Percentiles rank a stretch among this genome's conserved stretches.
These are phyloP conservation scores for Mythimna loreyi DNA, from an alignment of 2,888 invertebrate species.

Conservation along the genomic window DNA sequence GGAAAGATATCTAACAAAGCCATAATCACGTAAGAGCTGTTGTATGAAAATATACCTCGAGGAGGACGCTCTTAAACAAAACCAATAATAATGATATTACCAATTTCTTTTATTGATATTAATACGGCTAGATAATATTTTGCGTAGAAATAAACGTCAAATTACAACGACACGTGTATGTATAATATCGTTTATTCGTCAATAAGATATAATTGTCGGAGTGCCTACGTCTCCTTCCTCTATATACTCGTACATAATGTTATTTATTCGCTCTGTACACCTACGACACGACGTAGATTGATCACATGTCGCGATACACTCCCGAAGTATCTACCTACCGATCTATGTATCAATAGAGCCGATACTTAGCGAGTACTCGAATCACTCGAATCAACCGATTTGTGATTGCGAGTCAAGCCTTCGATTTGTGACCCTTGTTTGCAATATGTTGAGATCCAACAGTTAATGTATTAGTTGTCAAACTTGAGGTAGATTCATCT, in stretches of 20 bases:
- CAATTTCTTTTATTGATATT: background rate
- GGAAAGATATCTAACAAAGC: no score
- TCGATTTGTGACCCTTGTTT: slow-evolving; percentile 8
- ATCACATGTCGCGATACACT: slow-evolving; percentile 57
- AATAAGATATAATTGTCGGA: slow-evolving; percentile 53
- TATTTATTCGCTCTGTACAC: slow-evolving; percentile 61
- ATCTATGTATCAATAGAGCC: slow-evolving; percentile 26
- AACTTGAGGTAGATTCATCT: background rate
- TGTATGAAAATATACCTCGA: no score
- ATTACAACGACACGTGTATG: slow-evolving; percentile 9
- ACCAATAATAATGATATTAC: background rate
- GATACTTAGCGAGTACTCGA: slow-evolving; percentile 17
- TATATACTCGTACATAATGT: slow-evolving; percentile 44
- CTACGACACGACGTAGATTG: slow-evolving; percentile 63
- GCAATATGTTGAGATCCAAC: background rate
- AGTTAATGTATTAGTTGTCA: slow-evolving; percentile 2
- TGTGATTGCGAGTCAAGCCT: background rate
- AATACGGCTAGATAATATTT: background rate
- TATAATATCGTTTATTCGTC: slow-evolving; percentile 43
- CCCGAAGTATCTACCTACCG: slow-evolving; percentile 38
- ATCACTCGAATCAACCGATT: slow-evolving; percentile 10
- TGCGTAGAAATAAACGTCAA: background rate
- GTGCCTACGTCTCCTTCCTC: slow-evolving; percentile 46
- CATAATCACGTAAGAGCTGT: no score
- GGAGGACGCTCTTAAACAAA: background rate